Conservation (phyloP, 53 echinoderm and acorn worm genomes). For the Echinometra lucunter region DNA sequence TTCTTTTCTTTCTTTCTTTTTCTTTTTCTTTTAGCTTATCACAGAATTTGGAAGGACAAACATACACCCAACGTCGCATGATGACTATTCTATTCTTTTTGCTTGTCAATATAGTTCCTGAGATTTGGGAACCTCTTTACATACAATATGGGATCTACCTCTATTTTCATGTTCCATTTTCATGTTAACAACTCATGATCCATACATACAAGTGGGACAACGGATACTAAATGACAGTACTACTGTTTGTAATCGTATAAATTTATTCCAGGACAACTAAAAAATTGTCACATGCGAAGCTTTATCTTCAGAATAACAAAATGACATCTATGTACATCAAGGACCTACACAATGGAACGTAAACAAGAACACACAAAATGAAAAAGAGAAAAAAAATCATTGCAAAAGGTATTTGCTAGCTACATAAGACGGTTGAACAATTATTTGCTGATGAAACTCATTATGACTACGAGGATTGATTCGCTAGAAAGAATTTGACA, state of each 20-base stretch:
- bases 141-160: too few relatives aligned
- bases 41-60: too few relatives aligned
- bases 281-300: slow-evolving; percentile 20
- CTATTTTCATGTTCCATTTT: too few relatives aligned
- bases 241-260: slow-evolving; percentile 34
- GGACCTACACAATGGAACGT: neutral
- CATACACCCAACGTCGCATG: too few relatives aligned
- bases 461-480: neutral
- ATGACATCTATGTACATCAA: neutral
- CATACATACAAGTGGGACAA: neutral
- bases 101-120: too few relatives aligned
- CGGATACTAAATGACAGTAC: neutral
- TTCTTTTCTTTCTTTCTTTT: too few relatives aligned
- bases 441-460: neutral
- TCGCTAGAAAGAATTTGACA: neutral
- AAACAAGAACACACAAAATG: neutral
- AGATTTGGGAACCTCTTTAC: too few relatives aligned
- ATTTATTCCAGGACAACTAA: slow-evolving; percentile 52
- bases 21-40: too few relatives aligned
- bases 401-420: neutral
- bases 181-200: too few relatives aligned
- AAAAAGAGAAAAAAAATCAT: neutral
- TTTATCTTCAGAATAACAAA: slow-evolving; percentile 10
- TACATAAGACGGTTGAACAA: neutral
- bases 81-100: too few relatives aligned